Percentiles rank a stretch among this genome's conserved stretches.
phyloP scores from a whole-genome alignment of 1,140 invertebrate genomes.

The Drosophila sturtevanti region DNA sequence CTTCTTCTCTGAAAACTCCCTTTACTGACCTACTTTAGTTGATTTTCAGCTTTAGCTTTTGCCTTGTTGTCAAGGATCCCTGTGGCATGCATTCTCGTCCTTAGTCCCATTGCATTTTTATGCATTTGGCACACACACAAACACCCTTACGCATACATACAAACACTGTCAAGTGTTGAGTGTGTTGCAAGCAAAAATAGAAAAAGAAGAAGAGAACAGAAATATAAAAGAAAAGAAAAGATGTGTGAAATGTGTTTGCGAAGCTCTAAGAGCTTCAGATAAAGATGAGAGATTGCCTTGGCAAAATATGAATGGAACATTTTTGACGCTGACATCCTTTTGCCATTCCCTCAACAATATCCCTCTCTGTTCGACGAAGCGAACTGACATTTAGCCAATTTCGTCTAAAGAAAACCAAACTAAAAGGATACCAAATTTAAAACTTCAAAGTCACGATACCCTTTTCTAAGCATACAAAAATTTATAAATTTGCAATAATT shows the following conservation, averaged over 20 bases:
- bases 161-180: conserved; percentile 58
- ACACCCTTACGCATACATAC: conserved; percentile 41
- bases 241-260: conserved; percentile 12
- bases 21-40: conserved; percentile 72
- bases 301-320: conserved; percentile 13
- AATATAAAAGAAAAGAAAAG: not conserved
- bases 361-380: conserved; percentile 3
- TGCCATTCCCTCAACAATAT: conserved; percentile 7
- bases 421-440: not conserved
- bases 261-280: conserved; percentile 41
- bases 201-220: not conserved
- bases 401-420: conserved; percentile 2
- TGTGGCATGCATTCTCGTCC: conserved; percentile 37
- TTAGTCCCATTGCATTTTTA: conserved; percentile 58
- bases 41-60: conserved; percentile 46
- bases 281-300: conserved; percentile 21
- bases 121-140: conserved; percentile 67
- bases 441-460: too few relatives aligned
- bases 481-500: too few relatives aligned
- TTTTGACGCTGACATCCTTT: conserved; percentile 16
- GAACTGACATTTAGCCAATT: conserved; percentile 50
- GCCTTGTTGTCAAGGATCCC: conserved; percentile 66
- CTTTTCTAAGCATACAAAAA: too few relatives aligned
- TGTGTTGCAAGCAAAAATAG: conserved; percentile 40
- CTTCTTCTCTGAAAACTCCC: conserved; percentile 38